These are phyloP conservation scores for Eupithecia dodoneata DNA, from an alignment of 2,888 invertebrate species.

Conservation along the genomic window DNA sequence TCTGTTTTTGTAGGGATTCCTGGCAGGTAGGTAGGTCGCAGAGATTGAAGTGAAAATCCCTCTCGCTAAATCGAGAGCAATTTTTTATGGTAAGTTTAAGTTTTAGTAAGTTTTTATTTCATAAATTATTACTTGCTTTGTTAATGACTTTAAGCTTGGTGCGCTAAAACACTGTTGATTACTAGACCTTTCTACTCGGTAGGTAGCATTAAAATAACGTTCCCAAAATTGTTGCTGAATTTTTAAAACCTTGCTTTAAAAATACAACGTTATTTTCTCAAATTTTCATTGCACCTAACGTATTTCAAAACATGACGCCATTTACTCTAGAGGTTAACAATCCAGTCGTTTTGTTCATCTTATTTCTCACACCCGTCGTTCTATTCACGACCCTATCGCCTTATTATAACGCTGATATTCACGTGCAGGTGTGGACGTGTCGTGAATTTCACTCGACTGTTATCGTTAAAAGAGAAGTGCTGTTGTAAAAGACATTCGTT, in stretches of 20 bases:
- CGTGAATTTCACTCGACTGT: slow-evolving; percentile 52
- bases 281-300: slow-evolving; percentile 34
- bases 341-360: slow-evolving; percentile 39
- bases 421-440: slow-evolving; percentile 39
- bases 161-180: background rate
- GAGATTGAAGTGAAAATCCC: background rate
- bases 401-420: slow-evolving; percentile 43
- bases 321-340: slow-evolving; percentile 44
- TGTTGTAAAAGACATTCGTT: slow-evolving; percentile 51
- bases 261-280: slow-evolving; percentile 32
- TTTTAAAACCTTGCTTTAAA: slow-evolving; percentile 18
- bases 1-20: slow-evolving; percentile 2
- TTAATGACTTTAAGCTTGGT: background rate
- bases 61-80: background rate
- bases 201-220: background rate
- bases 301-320: slow-evolving; percentile 42
- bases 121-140: background rate
- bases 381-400: slow-evolving; percentile 27
- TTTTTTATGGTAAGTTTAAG: background rate
- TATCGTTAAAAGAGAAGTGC: slow-evolving; percentile 53
- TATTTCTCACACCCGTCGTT: slow-evolving; percentile 19
- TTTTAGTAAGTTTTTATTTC: background rate
- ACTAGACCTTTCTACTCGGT: background rate
- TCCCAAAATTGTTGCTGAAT: background rate
- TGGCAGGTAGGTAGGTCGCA: background rate